These are phyloP conservation scores for Synchiropus splendidus DNA, from an alignment of 2,113 vertebrate genomes.

Conservation along the genomic window DNA sequence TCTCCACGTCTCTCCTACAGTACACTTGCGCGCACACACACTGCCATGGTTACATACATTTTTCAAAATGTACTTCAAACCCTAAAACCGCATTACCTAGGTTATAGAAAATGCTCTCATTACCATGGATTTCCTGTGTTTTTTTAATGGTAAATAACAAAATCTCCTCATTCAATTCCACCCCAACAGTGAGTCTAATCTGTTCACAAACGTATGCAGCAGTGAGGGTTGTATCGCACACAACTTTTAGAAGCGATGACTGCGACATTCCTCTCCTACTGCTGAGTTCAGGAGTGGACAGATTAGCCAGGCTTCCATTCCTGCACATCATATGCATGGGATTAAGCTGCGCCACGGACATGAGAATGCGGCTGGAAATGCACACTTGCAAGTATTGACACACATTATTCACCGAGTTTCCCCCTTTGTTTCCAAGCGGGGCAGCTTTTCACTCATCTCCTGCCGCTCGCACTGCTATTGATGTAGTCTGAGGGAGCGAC, in stretches of 20 bases:
- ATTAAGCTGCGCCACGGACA: conserved; percentile 53
- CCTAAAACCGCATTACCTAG: too few relatives aligned
- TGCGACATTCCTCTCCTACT: conserved; percentile 36
- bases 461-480: conserved; percentile 61
- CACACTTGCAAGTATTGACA: conserved; percentile 29
- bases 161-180: background rate
- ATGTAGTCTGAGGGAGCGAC: conserved; percentile 68
- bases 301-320: conserved; percentile 43
- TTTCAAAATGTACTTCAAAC: too few relatives aligned
- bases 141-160: too few relatives aligned
- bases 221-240: conserved; percentile 26
- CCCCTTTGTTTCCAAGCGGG: conserved; percentile 63
- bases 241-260: conserved; percentile 43
- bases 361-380: conserved; percentile 1
- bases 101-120: too few relatives aligned
- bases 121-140: too few relatives aligned
- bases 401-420: conserved; percentile 7
- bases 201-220: conserved; percentile 1
- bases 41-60: background rate
- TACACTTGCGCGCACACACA: background rate
- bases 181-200: background rate
- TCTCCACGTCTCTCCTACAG: conserved; percentile 1
- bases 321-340: conserved; percentile 54
- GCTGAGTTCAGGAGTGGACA: conserved; percentile 37
- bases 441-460: conserved; percentile 64